phyloP scores from a whole-genome alignment of 2,113 vertebrate species.

The Heliornis fulica region DNA sequence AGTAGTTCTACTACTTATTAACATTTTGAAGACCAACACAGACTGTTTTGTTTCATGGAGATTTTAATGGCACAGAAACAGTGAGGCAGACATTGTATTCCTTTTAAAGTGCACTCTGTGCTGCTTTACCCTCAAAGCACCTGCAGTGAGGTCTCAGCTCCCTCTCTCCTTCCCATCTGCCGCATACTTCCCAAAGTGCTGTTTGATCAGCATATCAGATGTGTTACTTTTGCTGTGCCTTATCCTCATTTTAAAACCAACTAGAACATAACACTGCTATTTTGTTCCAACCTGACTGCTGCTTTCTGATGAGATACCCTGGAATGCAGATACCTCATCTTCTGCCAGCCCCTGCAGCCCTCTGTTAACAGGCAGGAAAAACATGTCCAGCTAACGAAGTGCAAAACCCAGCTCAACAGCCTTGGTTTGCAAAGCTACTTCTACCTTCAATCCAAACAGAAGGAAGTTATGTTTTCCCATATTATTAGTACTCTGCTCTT shows the following conservation, averaged over 20 bases:
- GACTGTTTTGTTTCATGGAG: not conserved
- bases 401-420: not conserved
- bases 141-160: not conserved
- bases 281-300: not conserved
- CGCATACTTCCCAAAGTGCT: not conserved
- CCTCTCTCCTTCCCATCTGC: not conserved
- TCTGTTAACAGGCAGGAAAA: not conserved
- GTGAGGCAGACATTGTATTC: not conserved
- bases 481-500: not conserved
- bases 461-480: not conserved
- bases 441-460: not conserved
- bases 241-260: not conserved
- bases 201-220: not conserved
- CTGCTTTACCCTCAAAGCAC: not conserved
- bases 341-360: not conserved
- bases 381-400: not conserved
- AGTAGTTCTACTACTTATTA: not conserved
- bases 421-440: not conserved
- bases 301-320: not conserved
- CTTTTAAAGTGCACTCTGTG: not conserved
- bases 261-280: fast-evolving
- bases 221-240: not conserved
- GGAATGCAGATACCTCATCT: not conserved
- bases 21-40: not conserved
- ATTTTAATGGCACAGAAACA: not conserved